Conservation (phyloP, 2,888 invertebrate genomes). For the Drosophila neonasuta region DNA sequence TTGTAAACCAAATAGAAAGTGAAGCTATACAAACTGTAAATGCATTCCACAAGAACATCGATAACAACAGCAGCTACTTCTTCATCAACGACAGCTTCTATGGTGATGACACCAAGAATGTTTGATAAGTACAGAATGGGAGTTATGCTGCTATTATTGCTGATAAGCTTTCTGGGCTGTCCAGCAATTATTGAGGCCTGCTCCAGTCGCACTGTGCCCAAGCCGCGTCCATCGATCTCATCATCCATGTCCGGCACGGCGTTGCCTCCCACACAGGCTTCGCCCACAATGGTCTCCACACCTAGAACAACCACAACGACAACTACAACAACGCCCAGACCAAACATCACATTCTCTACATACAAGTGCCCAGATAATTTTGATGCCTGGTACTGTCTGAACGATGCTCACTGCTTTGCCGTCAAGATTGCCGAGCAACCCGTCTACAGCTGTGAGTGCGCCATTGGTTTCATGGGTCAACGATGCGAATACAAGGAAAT, state of each 20-base stretch:
- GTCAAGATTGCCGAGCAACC: constrained; percentile 96
- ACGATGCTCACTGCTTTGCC: constrained; percentile 96
- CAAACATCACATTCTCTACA: constrained; percentile 97
- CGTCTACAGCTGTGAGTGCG: constrained; percentile 97
- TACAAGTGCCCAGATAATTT: constrained; percentile 96
- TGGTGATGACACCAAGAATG: constrained; percentile 12
- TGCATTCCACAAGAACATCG: constrained; percentile 66
- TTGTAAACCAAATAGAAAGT: constrained; percentile 49
- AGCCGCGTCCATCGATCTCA: constrained; percentile 86
- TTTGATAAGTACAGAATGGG: constrained; percentile 42
- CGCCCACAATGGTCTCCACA: constrained; percentile 77
- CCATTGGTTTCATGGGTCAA: constrained; percentile 96
- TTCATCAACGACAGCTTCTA: constrained; percentile 26
- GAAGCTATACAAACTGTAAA: constrained; percentile 38
- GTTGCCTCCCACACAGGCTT: constrained; percentile 59
- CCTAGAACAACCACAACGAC: constrained; percentile 84
- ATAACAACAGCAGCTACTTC: constrained; percentile 22
- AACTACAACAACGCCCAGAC: constrained; percentile 90
- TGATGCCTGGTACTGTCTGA: constrained; percentile 97
- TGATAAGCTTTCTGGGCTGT: constrained; percentile 52
- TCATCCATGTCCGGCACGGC: constrained; percentile 71
- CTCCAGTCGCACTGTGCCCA: constrained; percentile 86
- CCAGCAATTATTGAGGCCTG: constrained; percentile 75
- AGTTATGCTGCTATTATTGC: constrained; percentile 41
- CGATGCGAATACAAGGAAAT: constrained; percentile 98